Percentiles rank a stretch among this genome's conserved stretches.
These are phyloP conservation scores for Idaea straminata DNA, from an alignment of 2,888 invertebrate species.

Conservation along the genomic window DNA sequence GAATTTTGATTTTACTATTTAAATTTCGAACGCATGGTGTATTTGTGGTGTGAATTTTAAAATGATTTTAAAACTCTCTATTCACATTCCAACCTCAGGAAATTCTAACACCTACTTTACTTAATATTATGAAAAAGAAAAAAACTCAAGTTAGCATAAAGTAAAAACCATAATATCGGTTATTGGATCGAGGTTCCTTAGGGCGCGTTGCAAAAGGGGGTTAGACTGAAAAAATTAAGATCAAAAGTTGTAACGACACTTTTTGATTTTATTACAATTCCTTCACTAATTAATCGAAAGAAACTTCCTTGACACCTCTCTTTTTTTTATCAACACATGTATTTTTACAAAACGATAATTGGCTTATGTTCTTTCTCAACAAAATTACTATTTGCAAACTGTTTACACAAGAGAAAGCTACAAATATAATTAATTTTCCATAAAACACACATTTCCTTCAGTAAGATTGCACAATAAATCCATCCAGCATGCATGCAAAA, in stretches of 20 bases:
- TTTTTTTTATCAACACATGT: too few relatives aligned
- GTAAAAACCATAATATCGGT: too few relatives aligned
- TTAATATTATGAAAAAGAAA: neutral
- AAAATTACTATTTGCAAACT: neutral
- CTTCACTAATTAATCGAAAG: too few relatives aligned
- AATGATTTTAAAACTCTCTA: conserved; percentile 25
- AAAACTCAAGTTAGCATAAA: neutral
- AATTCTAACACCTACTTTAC: neutral
- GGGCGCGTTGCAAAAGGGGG: too few relatives aligned
- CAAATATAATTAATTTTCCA: neutral
- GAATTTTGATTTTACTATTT: conserved; percentile 48
- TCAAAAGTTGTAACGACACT: too few relatives aligned
- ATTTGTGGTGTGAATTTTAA: conserved; percentile 35
- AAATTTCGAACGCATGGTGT: conserved; percentile 51
- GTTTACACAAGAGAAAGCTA: neutral
- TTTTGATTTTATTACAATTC: too few relatives aligned
- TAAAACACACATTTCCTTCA: neutral
- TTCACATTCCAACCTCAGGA: neutral
- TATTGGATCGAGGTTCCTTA: too few relatives aligned
- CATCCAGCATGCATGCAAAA: neutral
- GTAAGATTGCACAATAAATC: neutral
- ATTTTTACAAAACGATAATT: neutral
- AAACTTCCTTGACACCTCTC: too few relatives aligned
- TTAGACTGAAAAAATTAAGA: too few relatives aligned
- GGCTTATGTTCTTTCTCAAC: neutral